Base-by-base conservation (phyloP, 2,888 invertebrate genomes). In the Lingula anatina region DNA sequence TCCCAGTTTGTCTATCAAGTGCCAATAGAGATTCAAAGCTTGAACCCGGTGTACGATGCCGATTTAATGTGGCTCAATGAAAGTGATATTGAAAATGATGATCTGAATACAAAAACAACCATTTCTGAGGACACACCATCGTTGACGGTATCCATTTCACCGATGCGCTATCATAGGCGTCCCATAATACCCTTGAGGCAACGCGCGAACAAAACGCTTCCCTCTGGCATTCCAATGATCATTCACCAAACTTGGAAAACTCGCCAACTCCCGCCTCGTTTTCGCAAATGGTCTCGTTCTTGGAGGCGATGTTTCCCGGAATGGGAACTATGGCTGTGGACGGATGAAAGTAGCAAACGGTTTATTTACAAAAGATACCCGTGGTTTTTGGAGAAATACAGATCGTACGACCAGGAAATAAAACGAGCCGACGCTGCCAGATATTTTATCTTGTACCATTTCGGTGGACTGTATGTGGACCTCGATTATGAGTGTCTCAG, bases 291-390 rank as follows among this genome's bases (percentile, higher is more conserved):
- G 71, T 57, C 73, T 20, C 54, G 62, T 49, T 62, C 70, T 0
- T 75, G 73, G 73, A 47, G 54, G 7, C 44, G 54, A 7, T 54
- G 61, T 24, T 65, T 73, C 50, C 72, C 73, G 2, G 66, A 61
- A 21, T 74, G 71, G 70, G 64, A 70, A 43, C 73, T 73, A 54
- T 69, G 66, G 65, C 54, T 75, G 20, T 75, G 75, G 75, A 75
- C 72, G 9, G 69, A 71, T 51, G 60, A 61, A 7, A 68, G 65
- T 54, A 70, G 70, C 2, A 52, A 65, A 31, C 41, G 54, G 18
- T 56, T 75, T 3, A 65, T 75, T 24, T 52, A 54, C 5, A 61
- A 64, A 3, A 58, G 62, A 38, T 70, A 70, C 55, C 66, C 72
- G 2, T 35, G 56, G 31, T 59, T 67, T 24, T 46, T 70, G 26